phyloP scores from a whole-genome alignment of 2,113 vertebrate species.

The Pitta sordida region DNA sequence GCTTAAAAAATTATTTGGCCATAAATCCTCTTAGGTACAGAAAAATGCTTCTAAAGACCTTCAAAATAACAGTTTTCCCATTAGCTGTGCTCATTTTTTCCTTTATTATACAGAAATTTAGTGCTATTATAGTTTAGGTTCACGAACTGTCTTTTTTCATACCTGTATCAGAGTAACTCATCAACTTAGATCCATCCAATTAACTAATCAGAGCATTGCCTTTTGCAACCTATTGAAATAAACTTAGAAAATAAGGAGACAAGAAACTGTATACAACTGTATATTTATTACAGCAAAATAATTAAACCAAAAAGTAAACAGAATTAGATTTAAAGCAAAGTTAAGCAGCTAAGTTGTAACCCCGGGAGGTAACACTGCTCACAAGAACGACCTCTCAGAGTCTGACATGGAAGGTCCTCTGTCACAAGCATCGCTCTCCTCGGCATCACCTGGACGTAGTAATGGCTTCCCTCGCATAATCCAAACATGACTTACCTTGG shows the following conservation, averaged over 20 bases:
- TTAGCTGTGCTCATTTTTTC: not conserved
- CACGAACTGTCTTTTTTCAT: not conserved
- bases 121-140: not conserved
- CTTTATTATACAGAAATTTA: not conserved
- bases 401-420: not conserved
- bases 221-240: not conserved
- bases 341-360: not conserved
- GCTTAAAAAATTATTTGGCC: not conserved
- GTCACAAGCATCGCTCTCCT: not conserved
- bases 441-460: accelerated
- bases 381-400: not conserved
- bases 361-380: not conserved
- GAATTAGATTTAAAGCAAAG: not conserved
- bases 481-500: not conserved
- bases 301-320: not conserved
- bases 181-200: not conserved
- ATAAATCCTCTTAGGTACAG: not conserved
- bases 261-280: not conserved
- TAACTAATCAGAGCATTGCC: not conserved
- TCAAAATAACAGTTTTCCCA: not conserved
- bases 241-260: not conserved
- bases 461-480: not conserved
- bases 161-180: not conserved
- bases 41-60: not conserved
- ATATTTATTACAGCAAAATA: not conserved